Evolutionary conservation across 2,797 vertebrate genomes (phyloP).

Genomic region (Fringilla coelebs): DNA sequence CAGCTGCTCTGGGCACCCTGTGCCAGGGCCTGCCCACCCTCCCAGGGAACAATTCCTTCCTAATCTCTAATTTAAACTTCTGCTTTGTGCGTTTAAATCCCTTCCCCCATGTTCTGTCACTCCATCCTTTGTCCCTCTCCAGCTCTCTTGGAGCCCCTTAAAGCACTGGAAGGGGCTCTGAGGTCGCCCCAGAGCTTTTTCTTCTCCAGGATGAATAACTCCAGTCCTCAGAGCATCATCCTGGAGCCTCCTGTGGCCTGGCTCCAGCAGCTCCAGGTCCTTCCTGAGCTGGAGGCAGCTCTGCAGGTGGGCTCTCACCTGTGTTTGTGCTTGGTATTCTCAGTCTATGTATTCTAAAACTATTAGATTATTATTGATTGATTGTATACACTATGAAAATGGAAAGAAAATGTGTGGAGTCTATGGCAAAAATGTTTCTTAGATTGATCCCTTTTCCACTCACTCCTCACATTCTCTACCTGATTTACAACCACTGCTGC

Average conservation of each 20-base stretch:
- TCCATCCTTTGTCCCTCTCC: no score
- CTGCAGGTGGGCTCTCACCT: background rate
- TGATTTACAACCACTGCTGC: background rate
- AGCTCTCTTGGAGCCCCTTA: background rate
- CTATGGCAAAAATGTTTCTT: background rate
- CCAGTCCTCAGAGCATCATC: background rate
- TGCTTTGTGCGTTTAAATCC: background rate
- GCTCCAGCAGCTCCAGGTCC: background rate
- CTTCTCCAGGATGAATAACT: background rate
- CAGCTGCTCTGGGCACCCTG: background rate
- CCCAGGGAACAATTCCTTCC: background rate
- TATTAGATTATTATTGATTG: background rate
- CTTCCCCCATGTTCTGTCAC: background rate
- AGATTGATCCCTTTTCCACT: background rate
- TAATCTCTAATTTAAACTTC: background rate
- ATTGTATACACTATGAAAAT: background rate
- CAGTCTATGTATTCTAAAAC: background rate
- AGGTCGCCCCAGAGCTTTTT: background rate
- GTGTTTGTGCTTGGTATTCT: background rate
- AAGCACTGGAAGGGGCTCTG: background rate
- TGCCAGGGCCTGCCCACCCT: background rate
- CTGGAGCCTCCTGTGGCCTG: background rate
- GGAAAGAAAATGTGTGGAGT: background rate
- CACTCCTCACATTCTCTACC: background rate
- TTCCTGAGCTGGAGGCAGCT: background rate